These are phyloP conservation scores for Patella depressa DNA, from an alignment of 2,888 invertebrate species.

Conservation along the genomic window DNA sequence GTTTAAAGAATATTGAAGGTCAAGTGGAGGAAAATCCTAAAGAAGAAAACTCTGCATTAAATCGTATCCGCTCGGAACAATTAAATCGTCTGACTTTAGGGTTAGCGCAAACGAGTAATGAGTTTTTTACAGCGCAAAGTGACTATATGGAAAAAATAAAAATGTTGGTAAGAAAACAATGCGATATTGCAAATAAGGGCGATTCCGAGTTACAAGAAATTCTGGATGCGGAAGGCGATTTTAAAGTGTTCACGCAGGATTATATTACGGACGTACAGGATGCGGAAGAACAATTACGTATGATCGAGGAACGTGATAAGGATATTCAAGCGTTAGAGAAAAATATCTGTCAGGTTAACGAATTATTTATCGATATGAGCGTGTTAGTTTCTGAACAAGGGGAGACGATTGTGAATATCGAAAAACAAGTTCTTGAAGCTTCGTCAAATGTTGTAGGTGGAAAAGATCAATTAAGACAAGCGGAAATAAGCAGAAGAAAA, in stretches of 20 bases:
- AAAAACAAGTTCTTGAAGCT: conserved; percentile 46
- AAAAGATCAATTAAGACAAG: conserved; percentile 44
- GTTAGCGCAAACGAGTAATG: conserved; percentile 47
- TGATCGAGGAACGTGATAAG: conserved; percentile 51
- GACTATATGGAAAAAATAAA: conserved; percentile 58
- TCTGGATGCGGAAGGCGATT: conserved; percentile 30
- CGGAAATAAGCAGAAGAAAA: conserved; percentile 37
- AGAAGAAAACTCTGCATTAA: conserved; percentile 29
- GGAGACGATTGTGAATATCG: conserved; percentile 57
- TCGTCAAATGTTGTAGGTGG: conserved; percentile 45
- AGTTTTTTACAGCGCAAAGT: conserved; percentile 52
- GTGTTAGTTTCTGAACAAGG: conserved; percentile 56
- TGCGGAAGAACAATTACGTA: conserved; percentile 50
- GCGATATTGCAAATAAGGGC: conserved; percentile 45
- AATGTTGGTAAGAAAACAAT: conserved; percentile 47
- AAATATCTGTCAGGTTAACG: conserved; percentile 56
- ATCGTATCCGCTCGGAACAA: conserved; percentile 35
- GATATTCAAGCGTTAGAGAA: conserved; percentile 57
- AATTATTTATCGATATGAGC: conserved; percentile 57
- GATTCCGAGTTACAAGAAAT: conserved; percentile 35
- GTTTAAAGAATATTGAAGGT: conserved; percentile 38
- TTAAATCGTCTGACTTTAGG: conserved; percentile 45
- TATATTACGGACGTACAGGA: conserved; percentile 53
- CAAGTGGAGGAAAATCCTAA: conserved; percentile 14
- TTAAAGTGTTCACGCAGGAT: conserved; percentile 53